Evolutionary conservation across 2,797 vertebrate genomes (phyloP).

Genomic region (Hipposideros larvatus): DNA sequence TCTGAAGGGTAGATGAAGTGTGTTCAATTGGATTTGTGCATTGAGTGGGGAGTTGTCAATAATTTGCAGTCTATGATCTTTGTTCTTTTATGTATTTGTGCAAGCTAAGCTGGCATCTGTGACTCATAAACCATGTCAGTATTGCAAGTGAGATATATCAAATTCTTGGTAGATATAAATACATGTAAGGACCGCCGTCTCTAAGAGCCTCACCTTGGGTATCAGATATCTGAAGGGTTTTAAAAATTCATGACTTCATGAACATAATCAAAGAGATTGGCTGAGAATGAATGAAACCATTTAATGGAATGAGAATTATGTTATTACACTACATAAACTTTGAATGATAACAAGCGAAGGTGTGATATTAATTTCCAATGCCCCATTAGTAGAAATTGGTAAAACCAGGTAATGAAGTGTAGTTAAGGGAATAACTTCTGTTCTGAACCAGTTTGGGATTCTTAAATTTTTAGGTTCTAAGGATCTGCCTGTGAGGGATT

Average conservation of each 20-base stretch:
- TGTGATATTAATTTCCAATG: not conserved
- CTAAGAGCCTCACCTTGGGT: not conserved
- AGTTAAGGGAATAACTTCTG: not conserved
- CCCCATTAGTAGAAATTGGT: not conserved
- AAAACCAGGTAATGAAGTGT: not conserved
- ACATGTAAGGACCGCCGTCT: not conserved
- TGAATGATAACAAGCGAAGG: not conserved
- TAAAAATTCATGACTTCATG: conserved; percentile 38
- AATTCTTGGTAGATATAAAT: conserved; percentile 18
- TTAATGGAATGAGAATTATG: conserved; percentile 44
- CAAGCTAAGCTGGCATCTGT: not conserved
- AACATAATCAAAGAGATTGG: not conserved
- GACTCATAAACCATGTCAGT: conserved; percentile 24
- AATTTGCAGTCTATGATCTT: conserved; percentile 8
- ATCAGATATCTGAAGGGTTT: conserved; percentile 34
- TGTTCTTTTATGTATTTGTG: conserved; percentile 37
- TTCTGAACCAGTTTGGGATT: not conserved
- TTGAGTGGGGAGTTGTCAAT: not conserved
- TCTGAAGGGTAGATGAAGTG: not conserved
- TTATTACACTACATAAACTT: not conserved
- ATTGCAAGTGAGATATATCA: conserved; percentile 3
- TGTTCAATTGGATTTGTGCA: not conserved
- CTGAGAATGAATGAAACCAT: not conserved
- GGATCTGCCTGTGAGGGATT: not conserved
- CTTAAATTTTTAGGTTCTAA: conserved; percentile 18